These are phyloP conservation scores for Illadopsis cleaveri DNA, from an alignment of 2,113 vertebrate species.

Conservation along the genomic window DNA sequence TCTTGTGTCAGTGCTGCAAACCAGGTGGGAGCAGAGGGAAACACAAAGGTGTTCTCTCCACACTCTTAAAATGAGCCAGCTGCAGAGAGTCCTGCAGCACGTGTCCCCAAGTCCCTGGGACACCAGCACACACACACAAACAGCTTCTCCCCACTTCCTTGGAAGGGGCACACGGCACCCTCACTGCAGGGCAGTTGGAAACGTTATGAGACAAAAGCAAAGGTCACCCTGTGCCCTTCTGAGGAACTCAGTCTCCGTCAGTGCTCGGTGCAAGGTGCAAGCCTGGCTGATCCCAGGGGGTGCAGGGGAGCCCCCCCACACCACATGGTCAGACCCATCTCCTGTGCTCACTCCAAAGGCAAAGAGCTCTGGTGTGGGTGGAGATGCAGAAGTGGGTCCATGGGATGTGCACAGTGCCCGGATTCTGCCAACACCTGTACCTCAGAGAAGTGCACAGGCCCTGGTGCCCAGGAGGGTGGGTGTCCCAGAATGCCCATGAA, in stretches of 20 bases:
- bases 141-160: background rate
- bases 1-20: background rate
- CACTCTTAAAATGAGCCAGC: background rate
- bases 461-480: background rate
- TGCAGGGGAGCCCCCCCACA: accelerated
- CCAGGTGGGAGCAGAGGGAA: background rate
- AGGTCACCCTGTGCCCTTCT: background rate
- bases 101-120: background rate
- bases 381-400: background rate
- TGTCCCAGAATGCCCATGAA: background rate
- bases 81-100: background rate
- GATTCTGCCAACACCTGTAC: accelerated
- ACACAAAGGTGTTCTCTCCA: background rate
- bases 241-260: background rate
- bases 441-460: accelerated
- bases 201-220: background rate
- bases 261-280: background rate
- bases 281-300: background rate
- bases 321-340: background rate
- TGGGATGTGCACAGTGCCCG: accelerated
- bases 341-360: background rate
- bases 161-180: background rate
- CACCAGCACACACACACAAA: background rate
- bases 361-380: background rate
- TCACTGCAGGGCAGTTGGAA: background rate